These are phyloP conservation scores for Coremacera marginata DNA, from an alignment of 2,888 invertebrate species.

Conservation along the genomic window DNA sequence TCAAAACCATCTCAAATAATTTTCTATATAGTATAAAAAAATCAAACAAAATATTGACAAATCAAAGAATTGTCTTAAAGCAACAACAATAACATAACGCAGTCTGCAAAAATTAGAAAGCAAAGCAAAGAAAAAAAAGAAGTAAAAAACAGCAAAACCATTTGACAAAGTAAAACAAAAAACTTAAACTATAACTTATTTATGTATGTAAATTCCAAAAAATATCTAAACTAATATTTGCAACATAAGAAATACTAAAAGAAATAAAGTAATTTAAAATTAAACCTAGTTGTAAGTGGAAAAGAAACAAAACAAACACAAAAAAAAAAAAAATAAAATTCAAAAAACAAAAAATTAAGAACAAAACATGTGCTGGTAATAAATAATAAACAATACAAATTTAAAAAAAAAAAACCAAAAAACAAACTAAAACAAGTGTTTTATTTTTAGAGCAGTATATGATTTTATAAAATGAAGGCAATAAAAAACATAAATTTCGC, in stretches of 20 bases:
- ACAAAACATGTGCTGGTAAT: slow-evolving; percentile 46
- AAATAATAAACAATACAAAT: slow-evolving; percentile 43
- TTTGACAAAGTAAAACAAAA: slow-evolving; percentile 46
- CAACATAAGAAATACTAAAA: background rate
- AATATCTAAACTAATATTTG: slow-evolving; percentile 36
- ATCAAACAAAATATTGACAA: background rate
- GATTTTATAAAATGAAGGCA: background rate
- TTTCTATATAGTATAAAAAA: background rate
- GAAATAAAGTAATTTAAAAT: background rate
- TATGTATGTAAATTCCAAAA: slow-evolving; percentile 24
- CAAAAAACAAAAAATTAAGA: slow-evolving; percentile 28
- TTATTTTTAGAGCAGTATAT: background rate
- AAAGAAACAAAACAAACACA: background rate
- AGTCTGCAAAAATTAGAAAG: background rate
- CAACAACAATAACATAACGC: slow-evolving; percentile 37
- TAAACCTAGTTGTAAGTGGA: slow-evolving; percentile 35
- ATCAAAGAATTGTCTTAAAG: slow-evolving; percentile 5
- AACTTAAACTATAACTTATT: slow-evolving; percentile 4
- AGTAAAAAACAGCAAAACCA: slow-evolving; percentile 49
- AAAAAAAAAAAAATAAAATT: background rate
- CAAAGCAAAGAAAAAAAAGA: slow-evolving; percentile 10
- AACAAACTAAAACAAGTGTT: slow-evolving; percentile 36
- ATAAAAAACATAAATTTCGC: background rate
- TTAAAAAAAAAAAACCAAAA: slow-evolving; percentile 34
- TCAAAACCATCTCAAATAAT: background rate